Evolutionary conservation across 2,888 invertebrate species (phyloP).

Genomic region (Scrobipalpa costella): DNA sequence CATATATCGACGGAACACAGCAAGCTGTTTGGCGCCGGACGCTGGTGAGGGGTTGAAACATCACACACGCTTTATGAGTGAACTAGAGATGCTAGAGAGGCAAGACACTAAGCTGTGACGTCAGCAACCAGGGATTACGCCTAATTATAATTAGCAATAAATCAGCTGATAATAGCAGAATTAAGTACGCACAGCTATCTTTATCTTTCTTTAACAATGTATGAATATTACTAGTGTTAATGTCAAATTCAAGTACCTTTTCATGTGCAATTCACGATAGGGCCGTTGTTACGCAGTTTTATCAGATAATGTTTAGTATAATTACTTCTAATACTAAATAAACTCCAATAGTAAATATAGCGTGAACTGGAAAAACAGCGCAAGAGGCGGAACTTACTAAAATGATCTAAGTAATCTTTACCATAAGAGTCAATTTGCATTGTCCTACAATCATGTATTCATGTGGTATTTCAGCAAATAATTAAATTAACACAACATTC

Average conservation of each 20-base stretch:
- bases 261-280: not conserved
- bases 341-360: not conserved
- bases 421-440: not conserved
- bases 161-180: not conserved
- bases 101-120: too few relatives aligned
- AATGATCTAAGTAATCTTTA: not conserved
- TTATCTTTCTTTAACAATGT: not conserved
- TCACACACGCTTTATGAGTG: too few relatives aligned
- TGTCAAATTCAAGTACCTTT: not conserved
- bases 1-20: too few relatives aligned
- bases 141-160: slow-evolving; percentile 4
- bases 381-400: not conserved
- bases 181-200: too few relatives aligned
- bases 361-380: not conserved
- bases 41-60: too few relatives aligned
- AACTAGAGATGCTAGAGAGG: too few relatives aligned
- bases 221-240: not conserved
- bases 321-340: not conserved
- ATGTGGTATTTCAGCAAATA: not conserved
- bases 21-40: too few relatives aligned
- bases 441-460: not conserved
- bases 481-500: too few relatives aligned
- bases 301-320: not conserved
- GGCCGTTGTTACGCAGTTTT: slow-evolving; percentile 4
- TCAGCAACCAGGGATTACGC: too few relatives aligned